These are phyloP conservation scores for Mirza zaza DNA, from an alignment of 2,113 vertebrate genomes.

Conservation along the genomic window DNA sequence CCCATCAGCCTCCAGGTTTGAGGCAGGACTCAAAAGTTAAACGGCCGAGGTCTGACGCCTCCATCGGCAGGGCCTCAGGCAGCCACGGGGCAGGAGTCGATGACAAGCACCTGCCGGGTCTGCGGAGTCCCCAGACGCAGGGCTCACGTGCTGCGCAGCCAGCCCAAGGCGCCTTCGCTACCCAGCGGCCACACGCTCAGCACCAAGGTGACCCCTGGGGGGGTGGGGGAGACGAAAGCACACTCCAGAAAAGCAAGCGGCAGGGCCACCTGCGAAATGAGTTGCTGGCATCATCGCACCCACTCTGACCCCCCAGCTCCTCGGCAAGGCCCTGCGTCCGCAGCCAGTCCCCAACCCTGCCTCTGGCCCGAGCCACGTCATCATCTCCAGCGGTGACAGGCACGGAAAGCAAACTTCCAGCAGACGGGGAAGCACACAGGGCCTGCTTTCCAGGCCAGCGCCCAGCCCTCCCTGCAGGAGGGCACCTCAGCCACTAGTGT, in stretches of 20 bases:
- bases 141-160: not conserved
- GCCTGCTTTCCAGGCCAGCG: not conserved
- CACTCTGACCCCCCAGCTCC: not conserved
- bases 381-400: not conserved
- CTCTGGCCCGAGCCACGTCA: not conserved
- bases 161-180: not conserved
- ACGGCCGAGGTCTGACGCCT: not conserved
- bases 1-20: not conserved
- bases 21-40: conserved; percentile 46
- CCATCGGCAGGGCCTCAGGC: not conserved
- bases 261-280: not conserved
- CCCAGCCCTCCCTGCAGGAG: not conserved
- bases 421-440: not conserved
- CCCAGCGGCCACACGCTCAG: not conserved
- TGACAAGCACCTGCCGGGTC: not conserved
- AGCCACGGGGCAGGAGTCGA: not conserved
- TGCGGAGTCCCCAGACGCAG: not conserved
- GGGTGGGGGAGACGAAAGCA: too few relatives aligned
- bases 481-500: not conserved
- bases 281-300: not conserved
- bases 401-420: not conserved
- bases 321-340: not conserved
- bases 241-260: not conserved
- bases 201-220: not conserved
- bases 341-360: not conserved